A percentile compares a stretch with the other conserved stretches of the same genome.
phyloP scores from a whole-genome alignment of 2,113 vertebrate species.

The Delphinus delphis region DNA sequence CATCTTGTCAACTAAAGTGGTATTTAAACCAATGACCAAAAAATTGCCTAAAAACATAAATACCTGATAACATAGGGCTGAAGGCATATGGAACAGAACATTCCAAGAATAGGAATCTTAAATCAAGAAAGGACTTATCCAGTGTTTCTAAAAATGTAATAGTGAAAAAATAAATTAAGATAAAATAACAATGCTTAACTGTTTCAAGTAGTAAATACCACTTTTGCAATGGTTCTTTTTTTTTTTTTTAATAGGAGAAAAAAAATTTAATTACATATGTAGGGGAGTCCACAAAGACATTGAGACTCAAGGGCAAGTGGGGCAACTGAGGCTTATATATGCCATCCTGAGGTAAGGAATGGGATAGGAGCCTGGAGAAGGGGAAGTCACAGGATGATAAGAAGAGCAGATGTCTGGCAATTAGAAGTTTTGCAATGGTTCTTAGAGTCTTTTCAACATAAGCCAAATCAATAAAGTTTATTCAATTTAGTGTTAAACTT shows the following conservation, averaged over 20 bases:
- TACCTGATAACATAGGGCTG: not conserved
- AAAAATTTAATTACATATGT: too few species aligned
- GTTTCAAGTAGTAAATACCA: not conserved
- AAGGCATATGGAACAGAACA: not conserved
- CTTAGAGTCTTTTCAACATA: conserved; percentile 16
- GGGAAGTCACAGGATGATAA: too few species aligned
- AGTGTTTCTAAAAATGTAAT: conserved; percentile 1
- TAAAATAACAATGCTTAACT: conserved; percentile 33
- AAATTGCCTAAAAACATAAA: conserved; percentile 18
- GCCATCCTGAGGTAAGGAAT: too few species aligned
- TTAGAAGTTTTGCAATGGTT: not conserved
- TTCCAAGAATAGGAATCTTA: not conserved
- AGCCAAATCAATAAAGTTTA: not conserved
- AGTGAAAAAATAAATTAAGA: not conserved
- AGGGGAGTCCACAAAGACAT: too few species aligned
- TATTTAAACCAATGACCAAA: not conserved
- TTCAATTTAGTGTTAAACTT: conserved; percentile 29
- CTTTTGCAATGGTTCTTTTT: not conserved
- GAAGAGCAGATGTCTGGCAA: too few species aligned
- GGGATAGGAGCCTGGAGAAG: too few species aligned
- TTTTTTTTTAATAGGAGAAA: too few species aligned
- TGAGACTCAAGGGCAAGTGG: too few species aligned
- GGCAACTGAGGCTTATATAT: too few species aligned
- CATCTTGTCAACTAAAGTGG: not conserved
- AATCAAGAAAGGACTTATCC: conserved; percentile 19